Base-by-base conservation (phyloP, 2,797 vertebrate species). In the Molossus alvarezi region DNA sequence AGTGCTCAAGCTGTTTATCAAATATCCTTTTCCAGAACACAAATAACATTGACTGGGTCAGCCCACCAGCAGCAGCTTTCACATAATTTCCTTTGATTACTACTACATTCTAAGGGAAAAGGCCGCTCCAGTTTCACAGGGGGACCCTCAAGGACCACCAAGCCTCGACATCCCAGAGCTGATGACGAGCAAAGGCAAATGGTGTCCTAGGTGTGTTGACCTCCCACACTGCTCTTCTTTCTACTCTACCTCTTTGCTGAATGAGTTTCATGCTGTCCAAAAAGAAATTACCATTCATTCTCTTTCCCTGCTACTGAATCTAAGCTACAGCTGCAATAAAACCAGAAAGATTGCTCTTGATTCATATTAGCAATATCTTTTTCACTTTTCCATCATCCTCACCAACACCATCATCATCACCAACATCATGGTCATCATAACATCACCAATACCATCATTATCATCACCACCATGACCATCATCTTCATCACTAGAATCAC, bases 351-450 rank as follows among this genome's bases (percentile, higher is more conserved):
- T 13, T 9, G 18, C 25, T 75, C 37, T 17, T 72, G 45, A 41
- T 23, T 91, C 69, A 27, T 29, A 41, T 15, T 6, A 77, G 53
- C 27, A 41, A 41, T 57, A 37, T 4, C 37, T 12, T 53, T 62
- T 57, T 25, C 23, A 12, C 57, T 23, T 71, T 41, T 18, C 75
- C 14, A 73, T 65, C 72, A 45, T 1, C 51, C 58, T 6, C 25
- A 23, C 6, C 7, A 25, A 1, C 11, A 62, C 0, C 21, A 37
- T 0, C 64, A n/a, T 0, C n/a, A 33, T 1, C 57, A 77, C 1
- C 5, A 92, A 1, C 14, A 75, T 0, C 20, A 57, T 1, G 3
- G 60, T 1, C 18, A 58, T 0, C 53, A 64, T 18, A 72, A 0
- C 9, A 86, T 0, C 5, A 15, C 2, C 27, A 48, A 3, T 13